Evolutionary conservation across 2,113 vertebrate species (phyloP).

Genomic region (Gopherus flavomarginatus): DNA sequence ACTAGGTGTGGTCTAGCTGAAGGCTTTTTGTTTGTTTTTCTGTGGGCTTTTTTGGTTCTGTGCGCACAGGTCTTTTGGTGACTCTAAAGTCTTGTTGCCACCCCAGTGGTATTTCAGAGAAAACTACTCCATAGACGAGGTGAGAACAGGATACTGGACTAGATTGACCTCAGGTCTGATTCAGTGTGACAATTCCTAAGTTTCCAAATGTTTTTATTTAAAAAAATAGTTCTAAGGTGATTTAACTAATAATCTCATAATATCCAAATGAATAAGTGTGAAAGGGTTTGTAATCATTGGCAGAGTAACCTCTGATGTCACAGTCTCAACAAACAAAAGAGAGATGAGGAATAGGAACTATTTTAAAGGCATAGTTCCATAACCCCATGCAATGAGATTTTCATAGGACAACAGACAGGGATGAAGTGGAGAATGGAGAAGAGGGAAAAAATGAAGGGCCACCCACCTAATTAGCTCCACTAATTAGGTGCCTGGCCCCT

Average conservation of each 20-base stretch:
- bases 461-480: too few relatives aligned
- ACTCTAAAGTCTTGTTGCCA: not conserved
- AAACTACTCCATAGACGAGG: not conserved
- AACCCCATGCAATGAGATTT: not conserved
- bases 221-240: not conserved
- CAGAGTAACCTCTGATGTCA: not conserved
- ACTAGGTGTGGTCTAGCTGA: not conserved
- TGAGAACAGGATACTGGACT: not conserved
- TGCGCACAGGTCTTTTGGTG: fast-evolving
- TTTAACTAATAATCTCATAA: not conserved
- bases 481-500: too few relatives aligned
- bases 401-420: not conserved
- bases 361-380: not conserved
- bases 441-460: not conserved
- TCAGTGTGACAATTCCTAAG: not conserved
- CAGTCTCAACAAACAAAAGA: not conserved
- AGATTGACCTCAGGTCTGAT: not conserved
- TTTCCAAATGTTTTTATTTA: not conserved
- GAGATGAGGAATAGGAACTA: not conserved
- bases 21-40: not conserved
- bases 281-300: not conserved
- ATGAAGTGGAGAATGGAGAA: not conserved
- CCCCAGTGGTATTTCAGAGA: not conserved
- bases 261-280: not conserved
- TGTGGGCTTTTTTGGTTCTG: not conserved